Percentiles rank a stretch among this genome's conserved stretches.
Evolutionary conservation across 2,113 vertebrate genomes (phyloP).

Genomic region (Oreotrochilus melanogaster): DNA sequence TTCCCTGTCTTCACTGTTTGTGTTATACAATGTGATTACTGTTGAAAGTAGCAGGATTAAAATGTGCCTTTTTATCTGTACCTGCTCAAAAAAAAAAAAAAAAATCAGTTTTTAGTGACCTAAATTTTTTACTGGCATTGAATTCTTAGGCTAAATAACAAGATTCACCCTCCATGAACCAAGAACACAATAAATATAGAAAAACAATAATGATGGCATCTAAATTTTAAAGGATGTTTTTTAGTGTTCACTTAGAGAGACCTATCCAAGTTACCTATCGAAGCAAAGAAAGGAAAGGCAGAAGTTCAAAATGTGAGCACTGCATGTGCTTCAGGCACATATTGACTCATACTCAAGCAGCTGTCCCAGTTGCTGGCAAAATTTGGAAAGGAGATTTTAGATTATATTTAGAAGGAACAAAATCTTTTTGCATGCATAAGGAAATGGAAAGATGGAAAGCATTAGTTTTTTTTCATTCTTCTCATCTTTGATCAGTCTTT

Average conservation of each 20-base stretch:
- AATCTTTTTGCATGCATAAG: background rate
- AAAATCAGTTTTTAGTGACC: background rate
- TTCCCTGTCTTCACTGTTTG: background rate
- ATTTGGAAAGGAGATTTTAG: background rate
- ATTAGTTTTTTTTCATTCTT: slow-evolving; percentile 15
- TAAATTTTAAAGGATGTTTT: background rate
- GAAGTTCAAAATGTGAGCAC: background rate
- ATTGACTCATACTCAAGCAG: background rate
- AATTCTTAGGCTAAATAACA: background rate
- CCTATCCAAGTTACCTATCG: background rate
- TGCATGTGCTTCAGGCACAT: background rate
- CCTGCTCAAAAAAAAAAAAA: background rate
- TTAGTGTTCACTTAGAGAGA: background rate
- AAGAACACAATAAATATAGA: background rate
- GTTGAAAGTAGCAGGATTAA: background rate
- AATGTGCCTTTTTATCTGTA: background rate
- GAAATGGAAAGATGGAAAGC: background rate
- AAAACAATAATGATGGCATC: background rate
- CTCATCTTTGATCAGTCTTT: background rate
- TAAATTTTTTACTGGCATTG: background rate
- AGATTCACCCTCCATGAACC: background rate
- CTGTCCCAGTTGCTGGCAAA: background rate
- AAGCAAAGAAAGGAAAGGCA: background rate
- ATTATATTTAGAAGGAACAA: background rate
- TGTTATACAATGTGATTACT: background rate